Percentiles rank a stretch among this genome's conserved stretches.
phyloP scores from a whole-genome alignment of 2,888 invertebrate species.

The Arrhopalites spinosus region DNA sequence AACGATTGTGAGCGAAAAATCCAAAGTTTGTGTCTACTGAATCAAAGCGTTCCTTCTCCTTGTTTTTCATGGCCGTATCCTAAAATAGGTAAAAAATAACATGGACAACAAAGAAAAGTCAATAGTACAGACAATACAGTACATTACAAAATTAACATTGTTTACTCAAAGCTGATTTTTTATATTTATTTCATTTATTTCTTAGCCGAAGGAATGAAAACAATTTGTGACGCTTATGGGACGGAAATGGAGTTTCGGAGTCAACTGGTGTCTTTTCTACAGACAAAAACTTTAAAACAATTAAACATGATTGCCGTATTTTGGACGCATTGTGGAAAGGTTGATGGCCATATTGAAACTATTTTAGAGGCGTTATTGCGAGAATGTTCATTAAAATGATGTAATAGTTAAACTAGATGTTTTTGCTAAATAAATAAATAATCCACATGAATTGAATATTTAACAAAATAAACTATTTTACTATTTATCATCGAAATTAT shows the following conservation, averaged over 20 bases:
- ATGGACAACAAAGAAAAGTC: no score
- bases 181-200: not conserved
- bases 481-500: no score
- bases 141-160: no score
- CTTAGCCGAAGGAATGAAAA: not conserved
- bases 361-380: constrained; percentile 16
- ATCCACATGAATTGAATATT: no score
- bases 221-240: not conserved
- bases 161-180: no score
- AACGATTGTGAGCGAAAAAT: constrained; percentile 4
- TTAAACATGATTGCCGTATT: constrained; percentile 15
- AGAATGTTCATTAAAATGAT: constrained; percentile 19
- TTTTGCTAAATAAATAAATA: no score
- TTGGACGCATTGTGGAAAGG: constrained; percentile 14
- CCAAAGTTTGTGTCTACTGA: constrained; percentile 12
- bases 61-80: constrained; percentile 16
- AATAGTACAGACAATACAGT: no score
- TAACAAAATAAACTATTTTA: no score
- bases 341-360: constrained; percentile 18
- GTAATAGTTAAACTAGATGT: no score
- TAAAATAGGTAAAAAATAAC: constrained; percentile 2
- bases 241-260: constrained; percentile 9
- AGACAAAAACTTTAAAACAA: not conserved
- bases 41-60: not conserved
- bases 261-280: not conserved